A percentile compares a stretch with the other conserved stretches of the same genome.
Evolutionary conservation across 1,140 invertebrate species (phyloP).

Genomic region (Stenopsyche tienmushanensis): DNA sequence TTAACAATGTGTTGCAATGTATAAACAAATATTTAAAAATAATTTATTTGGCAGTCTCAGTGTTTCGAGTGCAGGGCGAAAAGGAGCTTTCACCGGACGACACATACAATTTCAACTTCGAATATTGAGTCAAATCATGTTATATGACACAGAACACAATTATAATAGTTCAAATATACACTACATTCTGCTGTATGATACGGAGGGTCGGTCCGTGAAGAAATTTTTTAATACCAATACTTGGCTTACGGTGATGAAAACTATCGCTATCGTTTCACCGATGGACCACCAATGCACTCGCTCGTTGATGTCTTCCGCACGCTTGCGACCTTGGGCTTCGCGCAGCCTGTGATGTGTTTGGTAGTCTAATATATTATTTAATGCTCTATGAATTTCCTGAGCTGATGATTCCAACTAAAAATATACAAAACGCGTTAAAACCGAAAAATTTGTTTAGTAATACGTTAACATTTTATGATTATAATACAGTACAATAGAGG

Average conservation of each 20-base stretch:
- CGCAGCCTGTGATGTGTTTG: constrained; percentile 95
- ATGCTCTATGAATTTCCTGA: constrained; percentile 82
- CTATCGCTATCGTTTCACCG: constrained; percentile 81
- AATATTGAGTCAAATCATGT: no score
- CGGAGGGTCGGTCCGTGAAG: constrained; percentile 78
- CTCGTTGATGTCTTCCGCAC: constrained; percentile 94
- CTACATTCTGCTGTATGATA: constrained; percentile 35
- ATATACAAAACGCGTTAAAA: constrained; percentile 5
- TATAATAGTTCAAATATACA: no score
- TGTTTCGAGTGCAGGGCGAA: no score
- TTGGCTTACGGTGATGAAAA: constrained; percentile 84
- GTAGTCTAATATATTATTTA: constrained; percentile 86
- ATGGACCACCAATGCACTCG: constrained; percentile 91
- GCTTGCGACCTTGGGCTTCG: constrained; percentile 90
- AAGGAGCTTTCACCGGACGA: no score
- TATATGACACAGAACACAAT: no score
- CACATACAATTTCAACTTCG: no score
- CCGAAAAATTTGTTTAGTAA: no score
- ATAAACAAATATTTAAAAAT: no score
- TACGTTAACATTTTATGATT: no score
- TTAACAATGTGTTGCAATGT: no score
- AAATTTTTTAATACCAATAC: constrained; percentile 92
- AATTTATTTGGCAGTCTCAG: no score
- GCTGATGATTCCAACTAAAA: constrained; percentile 88
- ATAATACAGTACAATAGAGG: no score